Conservation (phyloP, 2,113 vertebrate genomes). For the Pleuronectes platessa region DNA sequence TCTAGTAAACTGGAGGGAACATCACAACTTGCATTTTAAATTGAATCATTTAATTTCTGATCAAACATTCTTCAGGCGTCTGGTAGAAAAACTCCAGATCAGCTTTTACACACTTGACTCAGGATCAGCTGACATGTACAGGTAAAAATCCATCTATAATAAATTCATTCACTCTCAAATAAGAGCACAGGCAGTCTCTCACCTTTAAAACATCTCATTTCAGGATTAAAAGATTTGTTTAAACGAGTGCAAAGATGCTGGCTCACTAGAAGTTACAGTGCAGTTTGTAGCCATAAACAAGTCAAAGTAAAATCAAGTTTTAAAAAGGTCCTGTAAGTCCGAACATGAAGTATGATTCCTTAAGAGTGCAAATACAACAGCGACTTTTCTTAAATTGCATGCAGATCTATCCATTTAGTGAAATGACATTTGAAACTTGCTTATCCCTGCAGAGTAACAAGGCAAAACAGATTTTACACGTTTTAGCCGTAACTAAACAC, state of each 20-base stretch:
- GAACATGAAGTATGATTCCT: neutral
- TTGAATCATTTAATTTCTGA: neutral
- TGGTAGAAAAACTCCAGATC: neutral
- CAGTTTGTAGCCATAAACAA: neutral
- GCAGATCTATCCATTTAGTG: neutral
- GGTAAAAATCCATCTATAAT: slow-evolving; percentile 25
- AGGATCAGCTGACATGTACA: neutral
- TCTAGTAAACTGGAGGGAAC: neutral
- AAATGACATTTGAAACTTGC: neutral
- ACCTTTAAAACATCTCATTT: neutral
- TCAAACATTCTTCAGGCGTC: neutral
- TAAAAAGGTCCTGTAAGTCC: slow-evolving; percentile 4
- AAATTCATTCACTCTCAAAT: neutral
- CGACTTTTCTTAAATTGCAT: slow-evolving; percentile 22
- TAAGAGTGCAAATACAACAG: slow-evolving; percentile 6
- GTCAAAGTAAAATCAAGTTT: slow-evolving; percentile 23
- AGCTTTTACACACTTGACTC: neutral
- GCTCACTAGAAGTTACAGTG: slow-evolving; percentile 3
- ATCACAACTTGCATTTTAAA: neutral
- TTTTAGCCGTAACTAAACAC: neutral
- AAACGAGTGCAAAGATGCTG: slow-evolving; percentile 32
- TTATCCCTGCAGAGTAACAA: slow-evolving; percentile 47
- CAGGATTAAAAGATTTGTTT: slow-evolving; percentile 11
- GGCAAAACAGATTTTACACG: neutral
- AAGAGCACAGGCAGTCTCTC: neutral